Evolutionary conservation across 2,797 vertebrate genomes (phyloP), one percentile per base, ranked within the genome.

Genomic region (Adrianichthys oophorus): DNA sequence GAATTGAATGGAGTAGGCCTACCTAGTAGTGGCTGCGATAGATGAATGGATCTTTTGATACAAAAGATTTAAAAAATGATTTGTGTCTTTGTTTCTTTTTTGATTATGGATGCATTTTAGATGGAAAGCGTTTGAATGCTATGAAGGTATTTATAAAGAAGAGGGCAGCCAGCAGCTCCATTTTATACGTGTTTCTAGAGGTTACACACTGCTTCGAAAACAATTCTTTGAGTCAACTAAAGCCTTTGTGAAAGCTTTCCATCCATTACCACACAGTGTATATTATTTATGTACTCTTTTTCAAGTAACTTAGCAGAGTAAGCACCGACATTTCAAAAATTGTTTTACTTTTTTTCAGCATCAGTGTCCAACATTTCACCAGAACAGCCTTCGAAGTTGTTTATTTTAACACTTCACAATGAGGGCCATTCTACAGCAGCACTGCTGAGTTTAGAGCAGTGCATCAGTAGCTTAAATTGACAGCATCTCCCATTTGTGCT

Each of bases 341-440:
- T 84, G 8, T 85, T 85, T 81, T 86, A 86, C 85, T 80, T 87
- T 83, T 78, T 60, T 62, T 76, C 65, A 72, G 79, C 73, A 78
- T 72, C 41, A 4, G 10, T 12, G 32, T 12, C 32, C 8, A 32
- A 2, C 12, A 12, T 12, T 13, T 32, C 32, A 12, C 10, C 32
- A 32, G 7, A 32, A 32, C 29, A 32, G 10, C 26, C 26, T 26
- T 7, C 7, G 10, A 32, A 63, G 67, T 60, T 52, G 65, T 62
- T n/a, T 15, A 26, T 70, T 52, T 69, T 26, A 6, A 26, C 26
- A 5, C 26, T 6, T 87, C 87, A 58, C 81, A 63, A 83, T 83
- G 68, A 65, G 70, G 82, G 62, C n/a, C 62, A 62, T 72, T 66
- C 63, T 76, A 71, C 74, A 62, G 62, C 51, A 51, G 67, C 40